phyloP scores from a whole-genome alignment of 2,888 invertebrate species.

The Andrena fulva region DNA sequence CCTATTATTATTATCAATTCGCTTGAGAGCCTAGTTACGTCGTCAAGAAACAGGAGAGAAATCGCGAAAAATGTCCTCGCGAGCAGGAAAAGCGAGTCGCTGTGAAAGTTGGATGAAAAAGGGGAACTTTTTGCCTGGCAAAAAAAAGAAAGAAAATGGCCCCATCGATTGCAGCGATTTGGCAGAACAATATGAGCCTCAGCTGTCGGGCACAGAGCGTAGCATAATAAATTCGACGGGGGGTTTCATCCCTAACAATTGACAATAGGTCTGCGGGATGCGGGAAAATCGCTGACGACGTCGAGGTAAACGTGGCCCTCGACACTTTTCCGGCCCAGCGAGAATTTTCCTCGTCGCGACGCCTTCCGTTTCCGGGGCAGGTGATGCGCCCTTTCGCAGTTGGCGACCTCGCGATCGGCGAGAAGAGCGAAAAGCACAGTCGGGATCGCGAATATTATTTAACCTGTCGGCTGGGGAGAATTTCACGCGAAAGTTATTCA shows the following conservation, averaged over 20 bases:
- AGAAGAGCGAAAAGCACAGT: neutral
- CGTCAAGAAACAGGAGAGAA: neutral
- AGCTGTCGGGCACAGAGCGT: conserved; percentile 35
- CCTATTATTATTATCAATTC: too few species aligned
- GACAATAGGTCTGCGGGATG: conserved; percentile 34
- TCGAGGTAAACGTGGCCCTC: conserved; percentile 21
- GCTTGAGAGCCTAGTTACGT: too few species aligned
- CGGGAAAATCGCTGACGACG: conserved; percentile 49
- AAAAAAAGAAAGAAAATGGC: neutral
- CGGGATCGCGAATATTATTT: neutral
- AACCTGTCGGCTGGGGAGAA: too few species aligned
- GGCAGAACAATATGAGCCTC: conserved; percentile 21
- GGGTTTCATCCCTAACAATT: conserved; percentile 36
- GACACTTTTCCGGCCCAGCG: conserved; percentile 35
- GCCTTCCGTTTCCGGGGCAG: neutral
- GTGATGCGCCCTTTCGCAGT: neutral
- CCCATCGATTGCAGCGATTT: neutral
- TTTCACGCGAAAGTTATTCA: too few species aligned
- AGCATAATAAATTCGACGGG: conserved; percentile 44
- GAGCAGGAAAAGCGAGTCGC: neutral
- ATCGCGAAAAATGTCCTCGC: neutral
- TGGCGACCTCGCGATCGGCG: neutral
- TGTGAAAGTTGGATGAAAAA: neutral
- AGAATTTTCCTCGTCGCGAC: conserved; percentile 22
- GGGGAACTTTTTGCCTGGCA: neutral